Base-by-base conservation (phyloP, 1,140 invertebrate species). In the Eriosoma lanigerum region DNA sequence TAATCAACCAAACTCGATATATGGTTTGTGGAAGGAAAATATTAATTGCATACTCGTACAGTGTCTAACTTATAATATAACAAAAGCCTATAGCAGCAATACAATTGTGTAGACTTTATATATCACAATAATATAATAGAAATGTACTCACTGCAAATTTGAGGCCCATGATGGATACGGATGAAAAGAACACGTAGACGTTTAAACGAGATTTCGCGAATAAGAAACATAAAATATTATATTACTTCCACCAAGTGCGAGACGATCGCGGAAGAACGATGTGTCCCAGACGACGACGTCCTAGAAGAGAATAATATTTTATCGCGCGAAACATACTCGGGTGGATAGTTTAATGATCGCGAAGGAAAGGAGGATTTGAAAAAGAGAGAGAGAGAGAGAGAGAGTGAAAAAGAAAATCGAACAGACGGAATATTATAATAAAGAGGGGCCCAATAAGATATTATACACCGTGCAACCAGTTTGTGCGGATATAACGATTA, bases 351-450 rank as follows among this genome's bases (percentile, higher is more conserved):
- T 66, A 9, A 19, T n/a, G 17, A 72, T 29, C 44, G 38, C 5
- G 54, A 38, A 46, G 75, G 56, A 62, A 62, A 60, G 32, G 56
- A 62, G 32, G 32, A 29, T 78, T 78, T 48, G 12, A 78, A 13
- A 58, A 10, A 15, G 46, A 72, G 46, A 72, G 24, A 26, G 24
- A 78, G 75, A 78, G 15, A 62, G n/a, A 48, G 9, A 1, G 21
- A 24, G 32, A 60, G 19, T 21, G 38, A 26, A 13, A 19, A 3
- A 48, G 17, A 72, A 38, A 38, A 38, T 3, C 3, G 32, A 38
- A 38, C 32, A 4, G 32, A 38, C 32, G 8, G 3, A 38, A 4
- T 38, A 38, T 4, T 38, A 62, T 62, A 26, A 72, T 48, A 50
- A 72, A 52, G 46, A 46, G 66, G 68, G 46, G 12, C 17, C 9